phyloP scores from a whole-genome alignment of 1,140 invertebrate genomes.

The Macrobrachium nipponense region DNA sequence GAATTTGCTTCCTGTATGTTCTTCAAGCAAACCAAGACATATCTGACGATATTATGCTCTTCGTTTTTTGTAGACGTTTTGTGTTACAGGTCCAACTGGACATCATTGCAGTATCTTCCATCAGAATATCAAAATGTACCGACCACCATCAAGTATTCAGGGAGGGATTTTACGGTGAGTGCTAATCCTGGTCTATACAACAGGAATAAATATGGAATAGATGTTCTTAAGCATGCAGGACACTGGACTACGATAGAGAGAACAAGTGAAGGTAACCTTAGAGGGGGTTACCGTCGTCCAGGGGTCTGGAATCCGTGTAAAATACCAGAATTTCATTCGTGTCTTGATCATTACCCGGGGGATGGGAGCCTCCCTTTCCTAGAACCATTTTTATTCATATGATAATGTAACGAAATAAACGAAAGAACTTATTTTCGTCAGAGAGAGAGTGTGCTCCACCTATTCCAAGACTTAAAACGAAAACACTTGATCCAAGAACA shows the following conservation, averaged over 20 bases:
- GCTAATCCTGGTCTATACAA: slow-evolving; percentile 32
- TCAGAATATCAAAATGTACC: neutral
- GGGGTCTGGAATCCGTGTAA: slow-evolving; percentile 29
- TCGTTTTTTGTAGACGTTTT: neutral
- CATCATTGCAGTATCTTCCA: neutral
- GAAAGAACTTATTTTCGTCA: too few relatives aligned
- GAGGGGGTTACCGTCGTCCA: slow-evolving; percentile 11
- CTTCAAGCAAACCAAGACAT: neutral
- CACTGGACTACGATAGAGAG: neutral
- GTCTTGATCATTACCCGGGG: slow-evolving; percentile 31
- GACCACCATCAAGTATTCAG: slow-evolving; percentile 6
- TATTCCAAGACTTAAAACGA: too few relatives aligned
- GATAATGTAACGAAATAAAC: too few relatives aligned
- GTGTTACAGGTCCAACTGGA: neutral
- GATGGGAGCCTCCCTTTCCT: slow-evolving; percentile 43
- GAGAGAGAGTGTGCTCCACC: too few relatives aligned
- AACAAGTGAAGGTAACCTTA: neutral
- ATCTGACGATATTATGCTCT: slow-evolving; percentile 3
- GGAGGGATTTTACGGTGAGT: neutral
- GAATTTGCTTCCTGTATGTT: neutral
- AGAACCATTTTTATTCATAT: slow-evolving; percentile 64
- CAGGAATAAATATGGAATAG: slow-evolving; percentile 28
- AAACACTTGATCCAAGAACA: too few relatives aligned
- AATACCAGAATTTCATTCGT: slow-evolving; percentile 23
- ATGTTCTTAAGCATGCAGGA: slow-evolving; percentile 37